A percentile compares a stretch with the other conserved stretches of the same genome.
Evolutionary conservation across 2,797 vertebrate genomes (phyloP).

Genomic region (Acanthis flammea): DNA sequence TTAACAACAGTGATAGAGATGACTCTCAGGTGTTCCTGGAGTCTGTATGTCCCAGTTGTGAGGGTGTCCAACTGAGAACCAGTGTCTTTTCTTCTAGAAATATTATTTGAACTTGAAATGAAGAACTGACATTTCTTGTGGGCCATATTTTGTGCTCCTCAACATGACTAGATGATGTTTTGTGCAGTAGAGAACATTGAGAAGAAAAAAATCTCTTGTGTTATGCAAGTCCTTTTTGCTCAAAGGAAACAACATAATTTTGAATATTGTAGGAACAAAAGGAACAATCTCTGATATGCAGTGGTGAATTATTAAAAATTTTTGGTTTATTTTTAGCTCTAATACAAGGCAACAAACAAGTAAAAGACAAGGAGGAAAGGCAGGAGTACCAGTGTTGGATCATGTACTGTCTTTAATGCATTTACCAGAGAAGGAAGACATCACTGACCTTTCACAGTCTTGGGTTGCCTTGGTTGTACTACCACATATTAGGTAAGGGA

Average conservation of each 20-base stretch:
- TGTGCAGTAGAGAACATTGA: not conserved
- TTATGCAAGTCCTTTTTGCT: not conserved
- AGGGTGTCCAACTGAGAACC: not conserved
- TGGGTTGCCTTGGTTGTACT: constrained; percentile 91
- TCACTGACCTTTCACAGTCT: constrained; percentile 80
- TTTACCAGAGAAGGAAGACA: constrained; percentile 53
- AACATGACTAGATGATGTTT: not conserved
- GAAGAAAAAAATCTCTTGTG: not conserved
- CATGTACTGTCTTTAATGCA: constrained; percentile 82
- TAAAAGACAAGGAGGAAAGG: constrained; percentile 46
- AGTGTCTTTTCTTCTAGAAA: not conserved
- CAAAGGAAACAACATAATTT: not conserved
- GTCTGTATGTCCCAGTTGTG: not conserved
- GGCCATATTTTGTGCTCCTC: not conserved
- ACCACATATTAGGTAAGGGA: constrained; percentile 89
- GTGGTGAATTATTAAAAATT: not conserved
- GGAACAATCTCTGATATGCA: not conserved
- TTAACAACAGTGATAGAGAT: not conserved
- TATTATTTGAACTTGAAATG: not conserved
- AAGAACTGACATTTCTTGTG: not conserved
- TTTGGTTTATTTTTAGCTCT: constrained; percentile 46
- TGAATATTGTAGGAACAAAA: not conserved
- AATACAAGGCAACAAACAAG: constrained; percentile 61
- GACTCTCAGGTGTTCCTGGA: not conserved
- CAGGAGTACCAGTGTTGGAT: constrained; percentile 74